Base-by-base conservation (phyloP, 2,888 invertebrate genomes). In the Cyclophora punctaria region DNA sequence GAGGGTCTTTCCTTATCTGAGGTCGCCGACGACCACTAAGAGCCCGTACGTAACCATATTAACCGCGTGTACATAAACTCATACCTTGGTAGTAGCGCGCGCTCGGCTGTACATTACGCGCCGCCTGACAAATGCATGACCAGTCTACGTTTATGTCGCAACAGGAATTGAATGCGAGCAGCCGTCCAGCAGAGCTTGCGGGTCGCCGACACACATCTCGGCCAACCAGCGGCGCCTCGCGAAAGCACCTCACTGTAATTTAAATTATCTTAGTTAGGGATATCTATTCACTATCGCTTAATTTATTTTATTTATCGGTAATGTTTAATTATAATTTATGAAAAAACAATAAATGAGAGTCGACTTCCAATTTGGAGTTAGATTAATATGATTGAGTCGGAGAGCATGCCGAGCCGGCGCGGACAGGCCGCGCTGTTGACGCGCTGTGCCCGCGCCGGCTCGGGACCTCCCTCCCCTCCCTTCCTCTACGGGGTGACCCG, bases 1-100 rank as follows among this genome's bases (percentile, higher is more conserved):
- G 86, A 88, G 88, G 88, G 88, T 81, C 89, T 89, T 89, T 89
- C 89, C 89, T 89, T 89, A 89, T 89, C 89, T 85, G 74, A 71
- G 84, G 84, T 81, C 85, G 78, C 55, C 59, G 71, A 63, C 75
- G 85, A 77, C 81, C 80, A 84, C 86, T 75, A 50, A 72, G 73
- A 85, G 86, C 82, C 81, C 83, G 87, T 87, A 74, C 83, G 86
- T 88, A 87, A 88, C 86, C 74, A 84, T 72, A 88, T 88, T 88
- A 88, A 87, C 87, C 75, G 85, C 86, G 87, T 88, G 87, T 88
- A 88, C 68, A 87, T 88, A 87, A 78, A 86, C 83, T 82, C 81
- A 83, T 83, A 82, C 71, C 56, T 63, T 63, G 76, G 81, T 83
- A 85, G 83, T 75, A 80, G 80, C 73, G 86, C 83, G 84, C 86